Conservation (phyloP, 2,113 vertebrate species). For the Dasyprocta punctata region DNA sequence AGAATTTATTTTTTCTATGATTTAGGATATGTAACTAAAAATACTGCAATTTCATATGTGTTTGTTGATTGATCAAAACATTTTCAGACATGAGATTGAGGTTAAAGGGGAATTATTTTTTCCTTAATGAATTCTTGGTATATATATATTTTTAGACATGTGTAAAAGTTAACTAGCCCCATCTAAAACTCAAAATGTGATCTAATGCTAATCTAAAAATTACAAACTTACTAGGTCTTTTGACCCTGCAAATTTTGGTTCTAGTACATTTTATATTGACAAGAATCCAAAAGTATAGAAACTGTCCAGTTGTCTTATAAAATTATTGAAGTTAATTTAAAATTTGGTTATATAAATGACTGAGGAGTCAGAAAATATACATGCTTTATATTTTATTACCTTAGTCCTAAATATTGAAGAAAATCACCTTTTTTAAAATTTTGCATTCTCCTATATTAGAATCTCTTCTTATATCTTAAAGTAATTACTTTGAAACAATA, state of each 20-base stretch:
- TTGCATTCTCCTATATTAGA: conserved; percentile 3
- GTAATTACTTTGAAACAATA: conserved; percentile 20
- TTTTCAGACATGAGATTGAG: conserved; percentile 33
- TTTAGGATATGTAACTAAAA: conserved; percentile 14
- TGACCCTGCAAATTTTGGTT: conserved; percentile 55
- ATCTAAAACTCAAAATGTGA: conserved; percentile 13
- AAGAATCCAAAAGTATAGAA: conserved; percentile 37
- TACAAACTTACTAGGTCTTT: not conserved
- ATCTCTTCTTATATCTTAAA: conserved; percentile 40
- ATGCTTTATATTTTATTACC: conserved; percentile 34
- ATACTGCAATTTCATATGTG: not conserved
- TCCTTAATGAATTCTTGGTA: not conserved
- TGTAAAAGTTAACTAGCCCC: not conserved
- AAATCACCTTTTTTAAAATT: conserved; percentile 26
- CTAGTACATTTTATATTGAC: conserved; percentile 23
- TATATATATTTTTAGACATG: not conserved
- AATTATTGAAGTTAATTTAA: conserved; percentile 73
- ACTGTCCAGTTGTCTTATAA: conserved; percentile 44
- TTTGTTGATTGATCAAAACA: conserved; percentile 41
- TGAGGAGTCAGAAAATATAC: not conserved
- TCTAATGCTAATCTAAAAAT: conserved; percentile 32
- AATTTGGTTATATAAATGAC: conserved; percentile 67
- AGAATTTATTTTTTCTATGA: not conserved
- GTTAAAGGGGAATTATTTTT: not conserved
- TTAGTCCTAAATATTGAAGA: not conserved